Conservation (phyloP, 2,797 vertebrate species). For the Tapirus indicus region DNA sequence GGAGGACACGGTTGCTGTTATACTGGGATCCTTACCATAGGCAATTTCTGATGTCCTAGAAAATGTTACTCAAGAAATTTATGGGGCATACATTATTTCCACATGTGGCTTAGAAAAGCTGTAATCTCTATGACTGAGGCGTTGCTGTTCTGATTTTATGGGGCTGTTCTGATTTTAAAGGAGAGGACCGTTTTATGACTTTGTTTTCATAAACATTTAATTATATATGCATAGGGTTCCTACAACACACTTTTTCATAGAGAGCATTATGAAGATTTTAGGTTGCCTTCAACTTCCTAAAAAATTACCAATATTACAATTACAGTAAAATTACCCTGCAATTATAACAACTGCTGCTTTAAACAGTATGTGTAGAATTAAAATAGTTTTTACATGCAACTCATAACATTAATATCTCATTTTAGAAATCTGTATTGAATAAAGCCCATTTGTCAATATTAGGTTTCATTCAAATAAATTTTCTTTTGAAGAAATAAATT, state of each 20-base stretch:
- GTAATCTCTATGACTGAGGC: background rate
- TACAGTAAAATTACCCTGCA: background rate
- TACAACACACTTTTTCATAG: background rate
- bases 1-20: background rate
- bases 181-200: background rate
- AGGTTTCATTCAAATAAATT: background rate
- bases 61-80: background rate
- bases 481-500: background rate
- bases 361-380: background rate
- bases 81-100: background rate
- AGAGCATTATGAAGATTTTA: background rate
- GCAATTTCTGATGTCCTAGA: background rate
- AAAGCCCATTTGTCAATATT: background rate
- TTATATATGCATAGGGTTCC: background rate
- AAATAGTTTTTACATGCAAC: background rate
- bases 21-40: background rate
- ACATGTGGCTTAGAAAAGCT: background rate
- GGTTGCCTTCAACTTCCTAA: background rate
- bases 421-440: background rate
- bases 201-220: constrained; percentile 38
- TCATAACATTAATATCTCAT: background rate
- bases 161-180: constrained; percentile 1
- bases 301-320: background rate
- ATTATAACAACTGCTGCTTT: background rate
- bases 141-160: background rate